Base-by-base conservation (phyloP, 2,113 vertebrate species). In the Pholis gunnellus region DNA sequence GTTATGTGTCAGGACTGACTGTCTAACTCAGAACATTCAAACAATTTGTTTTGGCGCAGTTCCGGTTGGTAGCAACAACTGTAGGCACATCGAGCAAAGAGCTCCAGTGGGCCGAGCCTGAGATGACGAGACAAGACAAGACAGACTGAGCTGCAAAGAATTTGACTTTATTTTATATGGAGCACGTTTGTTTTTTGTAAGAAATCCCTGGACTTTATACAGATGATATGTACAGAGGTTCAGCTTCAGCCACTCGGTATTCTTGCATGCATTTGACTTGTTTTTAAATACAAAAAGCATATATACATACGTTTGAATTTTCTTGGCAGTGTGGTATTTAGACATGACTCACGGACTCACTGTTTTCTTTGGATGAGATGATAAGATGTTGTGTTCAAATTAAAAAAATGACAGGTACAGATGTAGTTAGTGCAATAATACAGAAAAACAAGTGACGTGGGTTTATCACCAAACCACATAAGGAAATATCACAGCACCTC, bases 161-260 rank as follows among this genome's bases (percentile, higher is more conserved):
- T 78, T 81, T 71, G 20, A 72, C 79, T 93, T 94, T 93, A 93
- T 93, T 93, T 87, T 66, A 87, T 60, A 78, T 81, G 64, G 29
- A 80, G 46, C 79, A 80, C 76, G 20, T 82, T 86, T 68, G 14
- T 74, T 73, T 9, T 78, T 85, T 54, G 87, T 95, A 95, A 90
- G 93, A 97, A 96, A 95, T 90, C 88, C 93, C 87, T 94, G 92
- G 91, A 82, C 89, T 96, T 95, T 96, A 93, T 95, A 96, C 95
- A 96, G 85, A 89, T 88, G 84, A 80, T 96, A 96, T 97, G 89
- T 96, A 97, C 95, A 97, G 74, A 83, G 17, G 66, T 77, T 84
- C 52, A 66, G 76, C 78, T 88, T 93, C 79, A 87, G 88, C 92
- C 89, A 83, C 60, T 91, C 60, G 50, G 84, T 36, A 82, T 94